Conservation (phyloP, 2,888 invertebrate genomes). For the Pachycephus smyrnensis region DNA sequence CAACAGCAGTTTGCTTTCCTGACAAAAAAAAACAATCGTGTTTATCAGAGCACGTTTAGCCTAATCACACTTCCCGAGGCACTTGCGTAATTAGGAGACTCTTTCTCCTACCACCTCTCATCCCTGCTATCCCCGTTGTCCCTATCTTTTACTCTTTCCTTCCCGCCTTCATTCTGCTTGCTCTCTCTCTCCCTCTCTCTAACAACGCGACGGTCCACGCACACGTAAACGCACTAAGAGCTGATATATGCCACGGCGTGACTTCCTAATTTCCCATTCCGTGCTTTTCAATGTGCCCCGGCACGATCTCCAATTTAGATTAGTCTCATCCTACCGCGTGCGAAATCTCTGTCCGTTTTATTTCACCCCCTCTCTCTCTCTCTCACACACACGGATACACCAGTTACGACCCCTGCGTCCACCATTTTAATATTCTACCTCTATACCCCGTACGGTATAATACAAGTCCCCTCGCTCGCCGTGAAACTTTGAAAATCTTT, state of each 20-base stretch:
- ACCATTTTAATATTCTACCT: no score
- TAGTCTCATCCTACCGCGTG: slow-evolving; percentile 6
- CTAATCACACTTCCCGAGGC: slow-evolving; percentile 56
- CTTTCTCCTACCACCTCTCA: background rate
- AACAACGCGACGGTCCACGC: slow-evolving; percentile 12
- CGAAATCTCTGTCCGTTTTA: no score
- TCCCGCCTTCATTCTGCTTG: slow-evolving; percentile 11
- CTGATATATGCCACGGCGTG: slow-evolving; percentile 15
- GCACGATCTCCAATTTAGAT: slow-evolving; percentile 41
- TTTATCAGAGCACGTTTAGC: slow-evolving; percentile 59
- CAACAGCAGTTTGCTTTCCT: slow-evolving; percentile 24
- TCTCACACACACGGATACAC: no score
- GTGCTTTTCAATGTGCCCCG: slow-evolving; percentile 20
- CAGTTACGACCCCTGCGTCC: no score
- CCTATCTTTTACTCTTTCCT: slow-evolving; percentile 9
- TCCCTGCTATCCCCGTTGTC: background rate
- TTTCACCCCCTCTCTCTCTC: no score
- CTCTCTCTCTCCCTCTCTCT: background rate
- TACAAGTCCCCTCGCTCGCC: no score
- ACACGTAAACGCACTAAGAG: slow-evolving; percentile 15
- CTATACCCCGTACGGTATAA: no score
- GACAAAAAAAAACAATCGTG: slow-evolving; percentile 57
- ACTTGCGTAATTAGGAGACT: slow-evolving; percentile 54
- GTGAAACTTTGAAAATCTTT: no score
- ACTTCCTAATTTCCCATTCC: slow-evolving; percentile 45